Evolutionary conservation across 2,113 vertebrate species (phyloP).

Genomic region (Pomatorhinus ruficollis): DNA sequence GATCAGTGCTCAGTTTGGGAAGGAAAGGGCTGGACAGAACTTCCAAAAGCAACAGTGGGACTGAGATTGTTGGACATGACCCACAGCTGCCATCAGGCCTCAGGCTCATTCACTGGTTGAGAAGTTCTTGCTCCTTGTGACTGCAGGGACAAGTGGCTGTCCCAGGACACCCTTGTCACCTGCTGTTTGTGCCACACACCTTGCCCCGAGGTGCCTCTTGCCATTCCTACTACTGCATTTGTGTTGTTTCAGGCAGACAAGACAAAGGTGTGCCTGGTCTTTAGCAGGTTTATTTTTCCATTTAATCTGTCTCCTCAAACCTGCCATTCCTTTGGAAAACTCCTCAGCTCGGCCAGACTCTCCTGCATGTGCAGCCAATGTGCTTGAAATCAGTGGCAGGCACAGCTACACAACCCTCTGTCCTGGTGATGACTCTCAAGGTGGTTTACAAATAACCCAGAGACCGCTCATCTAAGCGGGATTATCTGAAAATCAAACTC

Average conservation of each 20-base stretch:
- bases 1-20: background rate
- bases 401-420: background rate
- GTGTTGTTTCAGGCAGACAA: background rate
- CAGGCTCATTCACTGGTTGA: accelerated
- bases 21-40: background rate
- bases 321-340: background rate
- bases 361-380: background rate
- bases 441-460: background rate
- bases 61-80: background rate
- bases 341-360: background rate
- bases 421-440: background rate
- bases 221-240: background rate
- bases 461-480: background rate
- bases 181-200: background rate
- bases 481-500: background rate
- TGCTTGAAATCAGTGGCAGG: background rate
- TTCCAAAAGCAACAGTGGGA: background rate
- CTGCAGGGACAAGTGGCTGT: background rate
- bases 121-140: background rate
- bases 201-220: background rate
- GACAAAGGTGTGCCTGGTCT: background rate
- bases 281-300: background rate
- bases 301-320: background rate
- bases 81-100: background rate
- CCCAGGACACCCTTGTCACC: accelerated